Evolutionary conservation across 2,797 vertebrate species (phyloP).

Genomic region (Alauda arvensis): DNA sequence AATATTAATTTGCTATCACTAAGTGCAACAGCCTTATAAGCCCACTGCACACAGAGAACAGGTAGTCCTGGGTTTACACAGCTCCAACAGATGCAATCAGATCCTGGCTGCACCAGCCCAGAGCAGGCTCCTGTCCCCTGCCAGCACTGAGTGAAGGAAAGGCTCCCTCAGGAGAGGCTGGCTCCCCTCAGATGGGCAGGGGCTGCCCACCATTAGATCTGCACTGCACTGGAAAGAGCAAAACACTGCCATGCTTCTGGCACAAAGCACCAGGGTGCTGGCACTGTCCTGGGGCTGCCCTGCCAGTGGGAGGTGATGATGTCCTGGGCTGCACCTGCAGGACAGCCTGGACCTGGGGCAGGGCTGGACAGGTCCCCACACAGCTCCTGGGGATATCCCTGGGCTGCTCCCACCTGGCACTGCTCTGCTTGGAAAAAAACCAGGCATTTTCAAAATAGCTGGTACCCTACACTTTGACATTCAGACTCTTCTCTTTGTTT

Average conservation of each 20-base stretch:
- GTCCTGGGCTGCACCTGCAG: neutral
- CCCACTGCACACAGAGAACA: neutral
- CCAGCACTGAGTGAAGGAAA: neutral
- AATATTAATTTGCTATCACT: neutral
- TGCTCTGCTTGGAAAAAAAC: neutral
- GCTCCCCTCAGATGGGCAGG: rapidly evolving
- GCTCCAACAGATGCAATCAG: neutral
- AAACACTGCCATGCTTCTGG: rapidly evolving
- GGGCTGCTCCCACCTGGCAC: neutral
- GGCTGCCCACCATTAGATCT: too few relatives aligned
- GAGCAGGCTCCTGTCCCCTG: rapidly evolving
- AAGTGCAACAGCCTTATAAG: neutral
- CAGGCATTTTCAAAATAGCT: neutral
- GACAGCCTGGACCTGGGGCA: neutral
- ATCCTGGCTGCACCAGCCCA: neutral
- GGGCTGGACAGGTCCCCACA: neutral
- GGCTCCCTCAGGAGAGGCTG: neutral
- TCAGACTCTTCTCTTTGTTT: neutral
- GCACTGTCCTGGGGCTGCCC: neutral
- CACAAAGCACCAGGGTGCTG: rapidly evolving
- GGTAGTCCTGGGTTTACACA: neutral
- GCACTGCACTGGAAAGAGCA: neutral
- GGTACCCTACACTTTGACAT: neutral
- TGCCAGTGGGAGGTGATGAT: rapidly evolving
- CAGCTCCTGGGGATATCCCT: neutral